Evolutionary conservation across 2,113 vertebrate genomes (phyloP).

Genomic region (Hippocampus comes): DNA sequence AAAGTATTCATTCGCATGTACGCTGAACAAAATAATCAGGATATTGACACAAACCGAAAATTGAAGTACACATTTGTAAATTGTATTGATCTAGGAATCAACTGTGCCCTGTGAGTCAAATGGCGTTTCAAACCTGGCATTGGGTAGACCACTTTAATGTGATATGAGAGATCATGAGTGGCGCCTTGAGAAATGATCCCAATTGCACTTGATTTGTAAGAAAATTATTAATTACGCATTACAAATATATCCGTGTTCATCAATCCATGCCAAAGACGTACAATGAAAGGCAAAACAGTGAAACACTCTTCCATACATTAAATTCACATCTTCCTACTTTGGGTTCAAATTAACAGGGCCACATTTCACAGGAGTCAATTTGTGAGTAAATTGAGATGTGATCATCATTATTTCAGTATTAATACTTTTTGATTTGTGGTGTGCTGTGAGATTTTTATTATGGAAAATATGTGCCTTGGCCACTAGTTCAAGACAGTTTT

Average conservation of each 20-base stretch:
- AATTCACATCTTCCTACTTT: not conserved
- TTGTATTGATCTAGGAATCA: not conserved
- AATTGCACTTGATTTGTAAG: not conserved
- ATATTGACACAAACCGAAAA: constrained; percentile 19
- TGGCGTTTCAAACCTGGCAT: not conserved
- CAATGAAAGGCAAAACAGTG: not conserved
- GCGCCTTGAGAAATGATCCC: not conserved
- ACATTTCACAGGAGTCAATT: constrained; percentile 8
- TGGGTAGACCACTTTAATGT: not conserved
- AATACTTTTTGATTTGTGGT: not conserved
- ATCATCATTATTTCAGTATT: not conserved
- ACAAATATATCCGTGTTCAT: not conserved
- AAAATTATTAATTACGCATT: not conserved
- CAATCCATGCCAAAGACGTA: not conserved
- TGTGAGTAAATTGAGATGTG: not conserved
- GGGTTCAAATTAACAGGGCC: not conserved
- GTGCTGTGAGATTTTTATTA: not conserved
- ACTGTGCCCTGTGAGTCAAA: not conserved
- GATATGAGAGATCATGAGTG: too few species aligned
- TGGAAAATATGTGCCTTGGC: not conserved
- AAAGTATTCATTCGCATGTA: constrained; percentile 29
- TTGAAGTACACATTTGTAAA: not conserved
- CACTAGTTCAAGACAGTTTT: too few species aligned
- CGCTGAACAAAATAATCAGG: constrained; percentile 17
- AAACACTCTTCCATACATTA: not conserved